Conservation (phyloP, 2,797 vertebrate species). For the Anas georgica region DNA sequence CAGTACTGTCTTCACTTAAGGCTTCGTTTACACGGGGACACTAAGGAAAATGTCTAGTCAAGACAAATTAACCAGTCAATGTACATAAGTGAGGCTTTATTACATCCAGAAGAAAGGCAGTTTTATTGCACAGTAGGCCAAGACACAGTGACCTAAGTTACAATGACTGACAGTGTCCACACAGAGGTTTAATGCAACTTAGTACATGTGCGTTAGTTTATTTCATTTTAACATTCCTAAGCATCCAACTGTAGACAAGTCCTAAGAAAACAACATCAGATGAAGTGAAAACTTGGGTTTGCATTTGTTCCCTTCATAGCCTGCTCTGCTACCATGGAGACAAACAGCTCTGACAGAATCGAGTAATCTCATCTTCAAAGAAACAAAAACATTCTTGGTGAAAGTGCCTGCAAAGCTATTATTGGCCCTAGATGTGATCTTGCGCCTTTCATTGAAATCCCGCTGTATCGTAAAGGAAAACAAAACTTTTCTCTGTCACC, state of each 20-base stretch:
- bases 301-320: constrained; percentile 4
- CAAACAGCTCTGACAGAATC: constrained; percentile 46
- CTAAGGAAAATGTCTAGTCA: not conserved
- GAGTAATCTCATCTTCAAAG: constrained; percentile 58
- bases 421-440: not conserved
- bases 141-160: not conserved
- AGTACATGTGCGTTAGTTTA: not conserved
- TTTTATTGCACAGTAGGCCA: not conserved
- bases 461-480: constrained; percentile 9
- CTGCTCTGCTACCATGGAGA: constrained; percentile 51
- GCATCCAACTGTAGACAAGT: not conserved
- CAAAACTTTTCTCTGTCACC: not conserved
- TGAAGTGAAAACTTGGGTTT: constrained; percentile 30
- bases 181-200: not conserved
- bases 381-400: constrained; percentile 51
- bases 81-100: not conserved
- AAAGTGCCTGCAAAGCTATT: constrained; percentile 29
- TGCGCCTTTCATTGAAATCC: not conserved
- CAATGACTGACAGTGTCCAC: not conserved
- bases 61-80: not conserved
- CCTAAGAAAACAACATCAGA: constrained; percentile 16
- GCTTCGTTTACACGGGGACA: not conserved
- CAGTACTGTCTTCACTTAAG: not conserved
- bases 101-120: not conserved
- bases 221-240: constrained; percentile 18